Evolutionary conservation across 2,888 invertebrate species (phyloP).

Genomic region (Synanthedon tipuliformis): DNA sequence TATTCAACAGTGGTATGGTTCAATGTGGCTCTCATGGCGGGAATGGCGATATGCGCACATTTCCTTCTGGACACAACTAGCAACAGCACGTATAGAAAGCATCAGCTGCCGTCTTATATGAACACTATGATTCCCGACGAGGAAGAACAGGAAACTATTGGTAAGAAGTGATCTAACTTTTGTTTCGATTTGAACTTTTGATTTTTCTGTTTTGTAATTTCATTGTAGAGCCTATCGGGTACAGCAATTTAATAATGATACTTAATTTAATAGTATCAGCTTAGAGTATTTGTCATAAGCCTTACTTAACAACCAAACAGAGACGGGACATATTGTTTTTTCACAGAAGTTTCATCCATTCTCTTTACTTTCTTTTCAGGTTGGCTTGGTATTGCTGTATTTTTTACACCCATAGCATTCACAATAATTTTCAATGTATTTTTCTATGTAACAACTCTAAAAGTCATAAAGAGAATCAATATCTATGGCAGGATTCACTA

Average conservation of each 20-base stretch:
- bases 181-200: neutral
- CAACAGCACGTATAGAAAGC: slow-evolving; percentile 52
- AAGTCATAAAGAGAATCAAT: slow-evolving; percentile 82
- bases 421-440: slow-evolving; percentile 82
- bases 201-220: too few species aligned
- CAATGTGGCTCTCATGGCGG: slow-evolving; percentile 77
- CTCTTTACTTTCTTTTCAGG: slow-evolving; percentile 52
- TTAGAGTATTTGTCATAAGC: too few species aligned
- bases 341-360: too few species aligned
- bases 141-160: slow-evolving; percentile 79
- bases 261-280: too few species aligned
- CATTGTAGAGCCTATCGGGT: too few species aligned
- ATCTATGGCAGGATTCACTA: slow-evolving; percentile 89
- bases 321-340: too few species aligned
- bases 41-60: slow-evolving; percentile 83
- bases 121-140: slow-evolving; percentile 60
- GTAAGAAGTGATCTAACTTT: slow-evolving; percentile 36
- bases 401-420: slow-evolving; percentile 85
- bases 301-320: too few species aligned
- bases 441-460: slow-evolving; percentile 83
- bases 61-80: slow-evolving; percentile 79
- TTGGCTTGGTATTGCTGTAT: slow-evolving; percentile 83
- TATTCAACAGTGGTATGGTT: slow-evolving; percentile 87
- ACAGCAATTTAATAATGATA: too few species aligned
- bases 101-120: slow-evolving; percentile 51